Conservation (phyloP, 2,888 invertebrate species). For the Drosophila setosimentum region DNA sequence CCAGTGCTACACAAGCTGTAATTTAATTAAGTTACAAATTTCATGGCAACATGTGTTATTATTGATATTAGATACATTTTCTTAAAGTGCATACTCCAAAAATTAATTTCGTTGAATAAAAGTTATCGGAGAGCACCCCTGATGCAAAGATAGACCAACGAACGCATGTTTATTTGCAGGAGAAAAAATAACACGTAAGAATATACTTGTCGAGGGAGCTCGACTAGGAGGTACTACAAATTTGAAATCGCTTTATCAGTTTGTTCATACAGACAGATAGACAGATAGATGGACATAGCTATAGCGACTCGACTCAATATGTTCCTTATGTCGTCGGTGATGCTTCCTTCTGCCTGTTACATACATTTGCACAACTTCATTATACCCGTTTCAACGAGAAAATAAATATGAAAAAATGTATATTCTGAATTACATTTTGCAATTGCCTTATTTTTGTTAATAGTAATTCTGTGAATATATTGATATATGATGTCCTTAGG, state of each 20-base stretch:
- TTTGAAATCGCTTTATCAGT: neutral
- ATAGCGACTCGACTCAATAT: too few relatives aligned
- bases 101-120: neutral
- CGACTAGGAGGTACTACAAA: neutral
- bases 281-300: neutral
- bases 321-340: neutral
- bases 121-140: neutral
- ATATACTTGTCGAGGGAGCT: neutral
- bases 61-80: neutral
- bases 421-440: too few relatives aligned
- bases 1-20: conserved; percentile 30
- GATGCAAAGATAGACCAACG: neutral
- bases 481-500: too few relatives aligned
- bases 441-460: too few relatives aligned
- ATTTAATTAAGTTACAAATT: neutral
- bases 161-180: neutral
- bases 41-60: neutral
- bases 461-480: too few relatives aligned
- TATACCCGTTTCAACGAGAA: neutral
- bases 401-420: neutral
- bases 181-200: neutral
- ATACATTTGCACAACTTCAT: too few relatives aligned
- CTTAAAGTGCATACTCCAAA: neutral
- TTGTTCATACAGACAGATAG: neutral
- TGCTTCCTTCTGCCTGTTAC: neutral